Base-by-base conservation (phyloP, 1,140 invertebrate genomes). In the Drosophila chauvacae region DNA sequence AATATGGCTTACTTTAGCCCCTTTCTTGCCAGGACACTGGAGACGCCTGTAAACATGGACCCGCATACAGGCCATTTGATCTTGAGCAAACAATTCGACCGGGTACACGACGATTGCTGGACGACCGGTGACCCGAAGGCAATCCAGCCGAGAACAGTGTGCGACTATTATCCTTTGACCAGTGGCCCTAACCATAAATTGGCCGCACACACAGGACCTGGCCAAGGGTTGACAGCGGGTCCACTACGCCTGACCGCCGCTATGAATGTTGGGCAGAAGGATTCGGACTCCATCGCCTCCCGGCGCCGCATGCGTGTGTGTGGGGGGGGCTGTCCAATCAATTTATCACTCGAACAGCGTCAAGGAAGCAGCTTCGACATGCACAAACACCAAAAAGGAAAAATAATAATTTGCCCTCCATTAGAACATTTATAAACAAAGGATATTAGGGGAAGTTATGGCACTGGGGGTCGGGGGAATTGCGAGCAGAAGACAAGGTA, bases 341-440 rank as follows among this genome's bases (percentile, higher is more conserved):
- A 91, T 91, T 91, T 91, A 91, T 91, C 88, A 91, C 87, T 91
- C 80, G 70, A 84, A 74, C 78, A 68, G 71, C 83, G 81, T 74
- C 83, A 78, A 77, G 74, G 77, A 62, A 77, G 53, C 66, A 80
- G 83, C 80, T 72, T 69, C 56, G 48, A 65, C 69, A 72, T 73
- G 56, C 68, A 72, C 68, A 73, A 73, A 73, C 68, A 61, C 68
- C 70, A 59, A 58, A 65, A 42, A 60, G 65, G 47, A 80, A 69
- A 69, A 70, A 81, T 76, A 84, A 91, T 91, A 88, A 91, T 84
- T 87, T 87, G 63, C 57, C 69, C 64, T 66, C 86, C 78, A 91
- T 91, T 91, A 91, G 83, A 81, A 73, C 83, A 91, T 91, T 91
- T 91, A 91, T 91, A 91, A 91, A 91, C 87, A 91, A 91, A 81